phyloP scores from a whole-genome alignment of 2,797 vertebrate species.

The Falco rusticolus region DNA sequence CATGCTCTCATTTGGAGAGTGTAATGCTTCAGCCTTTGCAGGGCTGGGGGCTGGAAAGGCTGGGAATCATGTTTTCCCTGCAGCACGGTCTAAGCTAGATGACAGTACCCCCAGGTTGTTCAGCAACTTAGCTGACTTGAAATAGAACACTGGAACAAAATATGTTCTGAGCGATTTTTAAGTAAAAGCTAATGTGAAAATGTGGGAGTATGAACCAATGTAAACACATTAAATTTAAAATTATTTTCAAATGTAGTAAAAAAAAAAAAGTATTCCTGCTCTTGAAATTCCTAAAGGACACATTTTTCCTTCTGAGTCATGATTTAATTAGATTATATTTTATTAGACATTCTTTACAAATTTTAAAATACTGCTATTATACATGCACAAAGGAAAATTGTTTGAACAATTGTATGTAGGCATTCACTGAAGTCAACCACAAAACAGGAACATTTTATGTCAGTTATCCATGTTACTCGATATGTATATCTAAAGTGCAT shows the following conservation, averaged over 20 bases:
- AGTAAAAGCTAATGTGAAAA: conserved; percentile 75
- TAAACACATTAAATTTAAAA: conserved; percentile 64
- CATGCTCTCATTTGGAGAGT: not conserved
- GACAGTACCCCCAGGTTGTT: not conserved
- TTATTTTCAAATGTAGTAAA: conserved; percentile 54
- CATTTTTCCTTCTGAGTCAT: conserved; percentile 52
- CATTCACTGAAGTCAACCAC: conserved; percentile 86
- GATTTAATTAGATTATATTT: conserved; percentile 80
- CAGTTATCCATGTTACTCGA: conserved; percentile 83
- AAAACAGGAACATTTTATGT: conserved; percentile 81
- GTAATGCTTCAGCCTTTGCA: not conserved
- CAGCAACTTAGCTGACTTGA: not conserved
- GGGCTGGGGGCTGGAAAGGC: not conserved
- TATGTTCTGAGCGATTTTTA: conserved; percentile 50
- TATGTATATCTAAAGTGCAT: conserved; percentile 97
- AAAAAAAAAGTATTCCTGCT: conserved; percentile 42
- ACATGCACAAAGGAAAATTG: conserved; percentile 78
- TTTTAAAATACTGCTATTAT: conserved; percentile 81
- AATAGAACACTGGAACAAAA: conserved; percentile 41
- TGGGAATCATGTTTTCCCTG: not conserved
- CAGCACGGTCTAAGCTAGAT: not conserved
- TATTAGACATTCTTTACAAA: conserved; percentile 85
- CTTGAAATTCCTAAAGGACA: conserved; percentile 59
- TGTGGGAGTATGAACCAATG: conserved; percentile 44
- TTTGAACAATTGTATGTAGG: conserved; percentile 75